These are phyloP conservation scores for Amaurobius ferox DNA, from an alignment of 2,888 invertebrate species.

Conservation along the genomic window DNA sequence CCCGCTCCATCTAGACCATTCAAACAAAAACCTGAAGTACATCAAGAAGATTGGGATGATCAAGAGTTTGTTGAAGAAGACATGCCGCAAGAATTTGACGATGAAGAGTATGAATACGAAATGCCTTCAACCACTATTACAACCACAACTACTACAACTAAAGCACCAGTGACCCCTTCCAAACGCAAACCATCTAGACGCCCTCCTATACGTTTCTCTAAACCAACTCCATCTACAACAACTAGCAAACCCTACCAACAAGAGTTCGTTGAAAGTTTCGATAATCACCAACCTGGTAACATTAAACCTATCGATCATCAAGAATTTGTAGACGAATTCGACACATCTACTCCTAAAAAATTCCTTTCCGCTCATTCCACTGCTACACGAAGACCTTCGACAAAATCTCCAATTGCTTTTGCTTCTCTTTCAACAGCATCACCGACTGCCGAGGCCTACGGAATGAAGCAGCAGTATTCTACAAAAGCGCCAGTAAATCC, in stretches of 20 bases:
- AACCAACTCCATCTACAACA: neutral
- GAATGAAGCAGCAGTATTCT: neutral
- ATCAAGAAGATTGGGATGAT: constrained; percentile 42
- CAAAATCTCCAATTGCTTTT: constrained; percentile 36
- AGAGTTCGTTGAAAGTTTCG: constrained; percentile 44
- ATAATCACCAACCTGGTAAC: constrained; percentile 51
- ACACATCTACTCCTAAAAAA: constrained; percentile 34
- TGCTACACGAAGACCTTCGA: constrained; percentile 2
- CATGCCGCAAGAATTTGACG: constrained; percentile 27
- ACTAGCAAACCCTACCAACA: constrained; percentile 9
- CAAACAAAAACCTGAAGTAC: constrained; percentile 35
- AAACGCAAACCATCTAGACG: neutral
- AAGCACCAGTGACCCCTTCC: neutral
- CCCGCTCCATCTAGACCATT: constrained; percentile 61
- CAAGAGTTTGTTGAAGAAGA: constrained; percentile 51
- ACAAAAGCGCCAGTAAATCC: constrained; percentile 23
- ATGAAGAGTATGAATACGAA: constrained; percentile 43
- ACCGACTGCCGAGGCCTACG: constrained; percentile 50
- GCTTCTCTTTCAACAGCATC: constrained; percentile 64
- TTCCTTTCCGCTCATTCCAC: neutral
- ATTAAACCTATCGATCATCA: constrained; percentile 37
- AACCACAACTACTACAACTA: constrained; percentile 12
- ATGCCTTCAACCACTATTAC: constrained; percentile 3
- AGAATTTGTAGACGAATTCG: constrained; percentile 28
- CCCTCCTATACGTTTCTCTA: neutral